Evolutionary conservation across 1,140 invertebrate genomes (phyloP).

Genomic region (Dendroctonus ponderosae): DNA sequence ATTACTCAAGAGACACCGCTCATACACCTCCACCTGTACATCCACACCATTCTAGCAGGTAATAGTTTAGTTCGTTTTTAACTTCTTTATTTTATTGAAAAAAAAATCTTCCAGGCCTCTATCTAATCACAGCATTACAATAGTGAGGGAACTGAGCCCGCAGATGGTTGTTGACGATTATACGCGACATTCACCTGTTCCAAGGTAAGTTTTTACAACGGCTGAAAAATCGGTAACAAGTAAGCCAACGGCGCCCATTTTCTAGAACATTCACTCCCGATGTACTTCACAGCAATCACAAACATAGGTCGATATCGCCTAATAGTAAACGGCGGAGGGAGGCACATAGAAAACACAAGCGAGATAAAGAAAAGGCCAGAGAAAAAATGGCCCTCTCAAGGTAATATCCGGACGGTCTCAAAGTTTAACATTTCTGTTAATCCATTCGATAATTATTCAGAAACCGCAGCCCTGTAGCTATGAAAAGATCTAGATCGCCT

Average conservation of each 20-base stretch:
- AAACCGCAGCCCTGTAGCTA: conserved; percentile 39
- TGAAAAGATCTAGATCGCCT: conserved; percentile 51
- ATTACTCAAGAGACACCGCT: conserved; percentile 43
- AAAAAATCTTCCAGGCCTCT: conserved; percentile 12
- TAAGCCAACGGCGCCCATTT: neutral
- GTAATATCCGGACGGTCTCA: conserved; percentile 31
- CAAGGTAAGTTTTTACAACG: conserved; percentile 10
- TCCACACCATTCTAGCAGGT: conserved; percentile 32
- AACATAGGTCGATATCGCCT: conserved; percentile 43
- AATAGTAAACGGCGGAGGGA: conserved; percentile 49
- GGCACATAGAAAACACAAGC: conserved; percentile 52
- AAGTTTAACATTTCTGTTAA: neutral
- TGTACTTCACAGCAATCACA: conserved; percentile 24
- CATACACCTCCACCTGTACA: conserved; percentile 44
- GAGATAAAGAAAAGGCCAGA: conserved; percentile 51
- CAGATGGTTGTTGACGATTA: conserved; percentile 42
- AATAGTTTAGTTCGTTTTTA: conserved; percentile 3
- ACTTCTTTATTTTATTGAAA: conserved; percentile 7
- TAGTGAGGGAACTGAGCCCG: conserved; percentile 31
- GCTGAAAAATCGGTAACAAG: too few species aligned
- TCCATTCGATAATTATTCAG: conserved; percentile 12
- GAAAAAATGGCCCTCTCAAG: conserved; percentile 43
- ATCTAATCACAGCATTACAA: conserved; percentile 31
- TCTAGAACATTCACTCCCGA: conserved; percentile 29
- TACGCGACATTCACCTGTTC: conserved; percentile 27